Evolutionary conservation across 2,113 vertebrate species (phyloP).

Genomic region (Actenoides hombroni): DNA sequence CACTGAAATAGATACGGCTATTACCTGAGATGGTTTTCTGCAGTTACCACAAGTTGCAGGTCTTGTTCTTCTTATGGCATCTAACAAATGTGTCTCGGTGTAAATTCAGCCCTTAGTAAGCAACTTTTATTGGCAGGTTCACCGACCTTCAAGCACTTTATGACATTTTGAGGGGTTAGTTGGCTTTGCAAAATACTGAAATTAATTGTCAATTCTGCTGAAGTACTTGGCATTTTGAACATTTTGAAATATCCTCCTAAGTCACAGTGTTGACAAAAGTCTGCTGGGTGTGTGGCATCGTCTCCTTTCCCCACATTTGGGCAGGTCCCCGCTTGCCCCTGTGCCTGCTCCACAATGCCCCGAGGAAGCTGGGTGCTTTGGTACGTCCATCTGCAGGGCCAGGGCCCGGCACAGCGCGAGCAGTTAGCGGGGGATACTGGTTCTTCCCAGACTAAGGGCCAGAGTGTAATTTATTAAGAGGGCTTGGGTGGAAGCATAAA

Average conservation of each 20-base stretch:
- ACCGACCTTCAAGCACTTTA: neutral
- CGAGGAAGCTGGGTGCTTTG: rapidly evolving
- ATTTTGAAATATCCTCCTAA: rapidly evolving
- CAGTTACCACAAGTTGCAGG: neutral
- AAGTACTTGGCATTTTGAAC: neutral
- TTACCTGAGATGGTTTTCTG: neutral
- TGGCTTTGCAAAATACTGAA: neutral
- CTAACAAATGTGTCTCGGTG: neutral
- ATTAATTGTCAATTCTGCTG: neutral
- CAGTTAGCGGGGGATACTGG: rapidly evolving
- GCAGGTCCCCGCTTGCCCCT: neutral
- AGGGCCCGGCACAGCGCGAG: rapidly evolving
- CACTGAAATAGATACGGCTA: neutral
- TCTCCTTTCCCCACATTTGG: rapidly evolving
- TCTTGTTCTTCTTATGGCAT: neutral
- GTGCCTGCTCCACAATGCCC: rapidly evolving
- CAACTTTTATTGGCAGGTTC: neutral
- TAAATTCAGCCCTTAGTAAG: neutral
- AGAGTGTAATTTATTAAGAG: neutral
- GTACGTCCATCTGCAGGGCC: rapidly evolving
- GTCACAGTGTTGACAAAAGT: rapidly evolving
- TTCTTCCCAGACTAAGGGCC: neutral
- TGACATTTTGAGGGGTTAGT: neutral
- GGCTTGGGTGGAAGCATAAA: neutral
- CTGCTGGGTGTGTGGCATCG: rapidly evolving